Evolutionary conservation across 2,113 vertebrate species (phyloP).

Genomic region (Hipposideros armiger): DNA sequence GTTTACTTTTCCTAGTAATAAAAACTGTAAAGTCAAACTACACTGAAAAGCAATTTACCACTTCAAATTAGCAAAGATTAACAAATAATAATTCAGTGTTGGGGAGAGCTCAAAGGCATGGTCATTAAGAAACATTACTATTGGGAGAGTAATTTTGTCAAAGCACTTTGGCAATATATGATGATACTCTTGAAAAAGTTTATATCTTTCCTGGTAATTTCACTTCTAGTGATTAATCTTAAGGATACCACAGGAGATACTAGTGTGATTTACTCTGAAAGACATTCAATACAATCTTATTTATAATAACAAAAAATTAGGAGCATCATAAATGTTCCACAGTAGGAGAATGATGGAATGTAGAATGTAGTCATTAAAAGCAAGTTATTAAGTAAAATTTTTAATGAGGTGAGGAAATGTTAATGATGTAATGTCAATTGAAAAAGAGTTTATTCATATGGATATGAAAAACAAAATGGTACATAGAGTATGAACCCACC

Average conservation of each 20-base stretch:
- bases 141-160: slow-evolving; percentile 2
- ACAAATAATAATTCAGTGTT: background rate
- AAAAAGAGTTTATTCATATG: background rate
- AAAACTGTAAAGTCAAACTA: background rate
- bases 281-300: background rate
- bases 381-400: slow-evolving; percentile 32
- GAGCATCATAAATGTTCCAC: background rate
- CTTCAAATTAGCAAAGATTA: background rate
- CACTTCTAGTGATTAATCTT: background rate
- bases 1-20: background rate
- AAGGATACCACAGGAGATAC: background rate
- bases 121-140: background rate
- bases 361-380: background rate
- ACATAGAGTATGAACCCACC: background rate
- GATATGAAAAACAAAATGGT: background rate
- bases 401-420: background rate
- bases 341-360: background rate
- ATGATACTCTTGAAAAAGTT: background rate
- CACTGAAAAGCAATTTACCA: background rate
- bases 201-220: background rate
- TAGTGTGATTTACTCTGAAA: background rate
- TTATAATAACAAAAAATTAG: slow-evolving; percentile 7
- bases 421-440: background rate
- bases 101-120: background rate
- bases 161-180: background rate